Evolutionary conservation across 1,140 invertebrate genomes (phyloP).

Genomic region (Periplaneta americana): DNA sequence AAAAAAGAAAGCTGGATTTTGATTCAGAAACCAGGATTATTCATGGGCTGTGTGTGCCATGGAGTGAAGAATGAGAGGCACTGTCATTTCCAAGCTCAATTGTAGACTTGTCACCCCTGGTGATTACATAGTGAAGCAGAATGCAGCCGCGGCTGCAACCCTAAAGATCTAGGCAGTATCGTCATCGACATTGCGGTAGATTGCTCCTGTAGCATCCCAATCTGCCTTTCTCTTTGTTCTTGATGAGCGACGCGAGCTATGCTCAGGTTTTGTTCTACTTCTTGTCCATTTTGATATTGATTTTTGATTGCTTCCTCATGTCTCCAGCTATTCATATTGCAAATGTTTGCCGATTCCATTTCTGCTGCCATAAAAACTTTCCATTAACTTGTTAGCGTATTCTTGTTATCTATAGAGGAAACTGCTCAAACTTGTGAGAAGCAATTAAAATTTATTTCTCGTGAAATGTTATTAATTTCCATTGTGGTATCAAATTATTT

Average conservation of each 20-base stretch:
- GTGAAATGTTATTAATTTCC: background rate
- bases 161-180: background rate
- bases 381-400: background rate
- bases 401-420: background rate
- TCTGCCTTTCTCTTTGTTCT: background rate
- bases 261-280: too few species aligned
- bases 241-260: background rate
- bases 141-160: background rate
- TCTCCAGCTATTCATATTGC: background rate
- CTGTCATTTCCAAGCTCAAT: too few species aligned
- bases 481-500: too few species aligned
- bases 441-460: background rate
- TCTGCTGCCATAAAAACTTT: background rate
- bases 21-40: too few species aligned
- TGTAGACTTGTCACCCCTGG: background rate
- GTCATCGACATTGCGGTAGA: background rate
- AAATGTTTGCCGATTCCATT: background rate
- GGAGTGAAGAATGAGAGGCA: too few species aligned
- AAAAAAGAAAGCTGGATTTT: too few species aligned
- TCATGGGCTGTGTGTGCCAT: too few species aligned
- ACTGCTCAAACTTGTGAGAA: background rate
- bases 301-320: background rate
- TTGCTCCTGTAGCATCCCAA: background rate
- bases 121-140: background rate
- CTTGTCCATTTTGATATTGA: background rate